Base-by-base conservation (phyloP, 2,888 invertebrate genomes). In the Lasiommata megera region DNA sequence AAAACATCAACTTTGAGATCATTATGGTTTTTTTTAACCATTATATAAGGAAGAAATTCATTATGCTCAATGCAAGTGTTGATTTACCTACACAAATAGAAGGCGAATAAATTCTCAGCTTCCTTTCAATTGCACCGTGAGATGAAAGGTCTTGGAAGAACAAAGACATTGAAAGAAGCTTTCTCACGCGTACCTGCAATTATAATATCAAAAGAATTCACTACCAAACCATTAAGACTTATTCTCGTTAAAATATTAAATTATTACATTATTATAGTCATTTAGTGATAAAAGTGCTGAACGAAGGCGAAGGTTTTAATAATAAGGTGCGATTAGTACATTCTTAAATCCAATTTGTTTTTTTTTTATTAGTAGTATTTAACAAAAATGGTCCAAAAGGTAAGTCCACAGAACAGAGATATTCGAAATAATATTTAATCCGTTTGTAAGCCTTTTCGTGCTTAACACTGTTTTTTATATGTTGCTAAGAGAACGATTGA, bases 151-250 rank as follows among this genome's bases (percentile, higher is more conserved):
- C 61, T 66, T 64, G 67, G 59, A 64, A 71, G 72, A 75, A 76
- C 74, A 80, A 78, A 74, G 72, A 73, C 67, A 71, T 75, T 74
- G 69, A 68, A 67, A 72, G 72, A 71, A 67, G 68, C 66, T 67
- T 66, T 60, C 66, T 74, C 71, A 72, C 70, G 71, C 72, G 72
- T 69, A 67, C 70, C 67, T 68, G 69, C 73, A 73, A 66, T 66
- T 64, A 64, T 60, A 69, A 71, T 69, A 64, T 64, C 63, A 64
- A 65, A 62, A 56, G 61, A 61, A 62, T 60, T 69, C 44, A 38
- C 51, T 51, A 54, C 51, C 38, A 38, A 44, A 48, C 51, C 57
- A 60, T 57, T 57, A 54, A 18, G 50, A 54, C 53, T 12, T 48
- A 31, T 46, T 11, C 38, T 51, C 29, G 9, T 51, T n/a, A 51